Base-by-base conservation (phyloP, 1,140 invertebrate species). In the Rhopalosiphum padi region DNA sequence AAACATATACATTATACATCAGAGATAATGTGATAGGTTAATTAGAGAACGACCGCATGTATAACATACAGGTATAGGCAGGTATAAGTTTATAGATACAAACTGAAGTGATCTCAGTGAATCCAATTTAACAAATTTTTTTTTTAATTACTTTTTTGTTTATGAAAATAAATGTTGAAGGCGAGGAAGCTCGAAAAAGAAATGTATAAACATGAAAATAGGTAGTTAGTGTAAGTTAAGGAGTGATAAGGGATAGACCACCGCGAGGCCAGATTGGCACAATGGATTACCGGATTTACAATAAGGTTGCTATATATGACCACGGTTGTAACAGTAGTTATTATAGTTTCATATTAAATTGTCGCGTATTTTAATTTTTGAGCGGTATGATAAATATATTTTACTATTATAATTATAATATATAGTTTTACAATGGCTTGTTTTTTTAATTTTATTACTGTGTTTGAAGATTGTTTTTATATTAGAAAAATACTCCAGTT, bases 401-500 rank as follows among this genome's bases (percentile, higher is more conserved):
- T 55, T 46, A 46, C 46, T 9, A 46, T 8, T 9, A 1, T 48
- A 48, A 15, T 48, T 48, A 48, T 48, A 48, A 9, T 46, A 46
- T 46, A 9, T 18, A 48, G 55, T 60, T 30, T 30, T 30, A 60
- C 8, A 30, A 60, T 60, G 55, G 9, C 11, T 25, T 11, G 25
- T 60, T 60, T 30, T 60, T 30, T 60, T 53, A 53, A 22, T 53
- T 53, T 53, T 48, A 15, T 48, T 18, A 15, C 15, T 48, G 48
- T 48, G 15, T 11, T 48, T 18, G 48, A 48, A 48, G 15, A 48
- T 11, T 48, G 15, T 48, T 48, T 48, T 18, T 48, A 48, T 48
- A 48, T 0, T 48, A 2, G 2, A 48, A 48, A 48, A 18, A 18
- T 48, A 2, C 0, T 2, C 0, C 15, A 15, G 1, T 48, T 48